phyloP scores from a whole-genome alignment of 2,888 invertebrate genomes.

The Endotricha flammealis region DNA sequence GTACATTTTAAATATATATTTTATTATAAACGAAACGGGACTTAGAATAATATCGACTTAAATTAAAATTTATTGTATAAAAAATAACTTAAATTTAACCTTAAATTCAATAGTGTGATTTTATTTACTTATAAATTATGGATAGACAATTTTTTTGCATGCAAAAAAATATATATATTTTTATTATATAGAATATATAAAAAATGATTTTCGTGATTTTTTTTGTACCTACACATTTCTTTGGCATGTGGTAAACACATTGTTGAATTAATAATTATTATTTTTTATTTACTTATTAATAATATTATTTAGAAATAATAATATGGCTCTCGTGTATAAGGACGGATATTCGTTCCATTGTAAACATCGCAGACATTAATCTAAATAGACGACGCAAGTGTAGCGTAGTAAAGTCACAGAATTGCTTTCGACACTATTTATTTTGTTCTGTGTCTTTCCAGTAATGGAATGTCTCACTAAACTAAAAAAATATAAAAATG shows the following conservation, averaged over 20 bases:
- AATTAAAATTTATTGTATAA: constrained; percentile 39
- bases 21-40: constrained; percentile 57
- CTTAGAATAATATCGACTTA: constrained; percentile 63
- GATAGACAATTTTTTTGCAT: constrained; percentile 46
- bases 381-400: too few species aligned
- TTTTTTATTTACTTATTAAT: constrained; percentile 24
- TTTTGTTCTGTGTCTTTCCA: too few species aligned
- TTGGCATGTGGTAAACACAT: constrained; percentile 58
- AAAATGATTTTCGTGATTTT: constrained; percentile 33
- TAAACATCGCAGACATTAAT: constrained; percentile 15
- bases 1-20: constrained; percentile 22
- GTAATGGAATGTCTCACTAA: too few species aligned
- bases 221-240: constrained; percentile 62
- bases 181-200: too few species aligned
- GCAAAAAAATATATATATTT: constrained; percentile 47
- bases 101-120: constrained; percentile 22
- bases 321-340: constrained; percentile 37
- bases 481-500: too few species aligned
- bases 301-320: constrained; percentile 24
- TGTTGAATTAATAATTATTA: constrained; percentile 32
- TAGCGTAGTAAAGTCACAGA: too few species aligned
- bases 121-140: constrained; percentile 20
- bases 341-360: constrained; percentile 46
- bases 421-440: too few species aligned
- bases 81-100: constrained; percentile 42